Evolutionary conservation across 2,797 vertebrate species (phyloP).

Genomic region (Octomys mimax): DNA sequence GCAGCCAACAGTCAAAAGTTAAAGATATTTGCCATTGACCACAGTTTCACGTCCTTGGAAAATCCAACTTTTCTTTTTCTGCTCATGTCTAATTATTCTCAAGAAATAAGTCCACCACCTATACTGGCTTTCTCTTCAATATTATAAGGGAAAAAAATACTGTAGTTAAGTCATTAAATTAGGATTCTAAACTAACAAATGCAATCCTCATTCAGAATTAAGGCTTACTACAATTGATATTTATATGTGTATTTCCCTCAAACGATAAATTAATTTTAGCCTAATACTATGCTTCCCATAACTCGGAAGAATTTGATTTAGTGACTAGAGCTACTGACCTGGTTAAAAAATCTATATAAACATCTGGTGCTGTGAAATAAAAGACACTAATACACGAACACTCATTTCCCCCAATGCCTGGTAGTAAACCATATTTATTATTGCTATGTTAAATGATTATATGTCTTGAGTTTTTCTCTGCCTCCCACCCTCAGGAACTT

Average conservation of each 20-base stretch:
- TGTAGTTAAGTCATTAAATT: background rate
- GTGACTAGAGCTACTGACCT: constrained; percentile 73
- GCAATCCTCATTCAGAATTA: constrained; percentile 53
- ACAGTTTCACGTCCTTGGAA: background rate
- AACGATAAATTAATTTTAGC: constrained; percentile 79
- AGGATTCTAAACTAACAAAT: background rate
- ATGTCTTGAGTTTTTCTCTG: constrained; percentile 68
- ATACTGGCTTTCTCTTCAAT: background rate
- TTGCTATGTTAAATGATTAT: constrained; percentile 71
- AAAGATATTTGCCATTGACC: constrained; percentile 47
- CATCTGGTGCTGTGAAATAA: constrained; percentile 75
- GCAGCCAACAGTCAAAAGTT: constrained; percentile 57
- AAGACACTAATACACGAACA: constrained; percentile 63
- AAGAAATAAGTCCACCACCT: background rate
- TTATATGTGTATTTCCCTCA: constrained; percentile 61
- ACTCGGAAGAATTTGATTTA: constrained; percentile 77
- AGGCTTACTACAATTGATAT: constrained; percentile 42
- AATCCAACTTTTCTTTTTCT: constrained; percentile 38
- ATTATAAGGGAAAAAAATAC: background rate
- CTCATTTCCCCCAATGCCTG: constrained; percentile 11
- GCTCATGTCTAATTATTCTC: constrained; percentile 10
- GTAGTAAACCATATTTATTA: constrained; percentile 72
- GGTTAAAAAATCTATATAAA: constrained; percentile 77
- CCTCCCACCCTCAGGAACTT: constrained; percentile 32
- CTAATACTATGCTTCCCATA: constrained; percentile 66